These are phyloP conservation scores for Druon quercuslanigerum DNA, from an alignment of 1,140 invertebrate species.

Conservation along the genomic window DNA sequence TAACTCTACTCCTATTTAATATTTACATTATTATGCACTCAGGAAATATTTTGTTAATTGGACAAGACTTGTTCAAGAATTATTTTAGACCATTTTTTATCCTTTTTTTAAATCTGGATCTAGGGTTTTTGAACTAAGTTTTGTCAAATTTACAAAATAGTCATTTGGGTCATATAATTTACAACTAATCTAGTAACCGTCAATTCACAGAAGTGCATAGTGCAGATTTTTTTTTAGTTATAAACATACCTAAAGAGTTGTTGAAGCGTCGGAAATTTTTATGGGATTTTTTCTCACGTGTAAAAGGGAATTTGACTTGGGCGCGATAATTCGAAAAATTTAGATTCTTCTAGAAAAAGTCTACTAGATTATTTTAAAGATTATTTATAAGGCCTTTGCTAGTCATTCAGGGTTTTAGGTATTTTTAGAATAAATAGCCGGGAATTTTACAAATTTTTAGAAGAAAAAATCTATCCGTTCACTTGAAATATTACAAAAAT, in stretches of 20 bases:
- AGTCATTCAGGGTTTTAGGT: no score
- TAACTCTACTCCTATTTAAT: conserved; percentile 17
- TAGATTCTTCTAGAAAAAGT: no score
- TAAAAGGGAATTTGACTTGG: no score
- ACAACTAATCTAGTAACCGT: conserved; percentile 38
- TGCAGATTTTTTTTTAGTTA: conserved; percentile 63
- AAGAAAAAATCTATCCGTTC: no score
- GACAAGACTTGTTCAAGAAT: conserved; percentile 3
- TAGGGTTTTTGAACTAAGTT: background rate
- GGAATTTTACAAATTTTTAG: no score
- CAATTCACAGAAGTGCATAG: conserved; percentile 72
- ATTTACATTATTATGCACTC: conserved; percentile 30
- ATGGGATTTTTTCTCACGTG: conserved; percentile 19
- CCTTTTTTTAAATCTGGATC: no score
- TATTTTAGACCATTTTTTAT: no score
- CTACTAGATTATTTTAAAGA: no score
- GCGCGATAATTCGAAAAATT: no score
- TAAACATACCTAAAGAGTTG: conserved; percentile 17
- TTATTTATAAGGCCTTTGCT: no score
- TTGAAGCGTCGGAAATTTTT: conserved; percentile 17
- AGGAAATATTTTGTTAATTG: conserved; percentile 15
- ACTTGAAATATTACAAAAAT: no score
- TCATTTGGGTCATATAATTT: conserved; percentile 33
- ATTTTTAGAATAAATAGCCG: no score
- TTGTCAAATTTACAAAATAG: conserved; percentile 35